Percentiles rank a stretch among this genome's conserved stretches.
Conservation (phyloP, 2,113 vertebrate genomes). For the Myrmophylax atrothorax region DNA sequence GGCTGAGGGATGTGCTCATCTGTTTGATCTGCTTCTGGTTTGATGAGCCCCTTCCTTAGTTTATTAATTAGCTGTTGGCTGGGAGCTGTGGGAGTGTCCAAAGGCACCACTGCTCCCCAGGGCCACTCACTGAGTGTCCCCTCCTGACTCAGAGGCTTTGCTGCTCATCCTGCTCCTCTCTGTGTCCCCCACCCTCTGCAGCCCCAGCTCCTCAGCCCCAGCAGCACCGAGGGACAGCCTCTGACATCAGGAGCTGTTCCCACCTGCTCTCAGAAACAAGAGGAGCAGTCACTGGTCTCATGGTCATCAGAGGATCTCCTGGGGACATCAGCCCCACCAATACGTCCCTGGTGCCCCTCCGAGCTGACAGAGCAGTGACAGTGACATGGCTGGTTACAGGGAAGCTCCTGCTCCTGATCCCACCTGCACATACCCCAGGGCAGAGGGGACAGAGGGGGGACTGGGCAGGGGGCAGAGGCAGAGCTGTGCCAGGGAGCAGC, state of each 20-base stretch:
- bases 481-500: neutral
- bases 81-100: neutral
- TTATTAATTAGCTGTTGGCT: neutral
- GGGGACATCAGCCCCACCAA: fast-evolving
- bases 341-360: neutral
- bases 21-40: neutral
- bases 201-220: neutral
- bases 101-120: neutral
- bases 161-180: neutral
- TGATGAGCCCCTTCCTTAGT: neutral
- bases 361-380: neutral
- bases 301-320: neutral
- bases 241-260: neutral
- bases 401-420: neutral
- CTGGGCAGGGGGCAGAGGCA: neutral
- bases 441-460: neutral
- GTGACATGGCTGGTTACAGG: neutral
- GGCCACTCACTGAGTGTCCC: neutral
- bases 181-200: fast-evolving
- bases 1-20: neutral
- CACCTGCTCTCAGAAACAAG: neutral
- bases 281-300: neutral
- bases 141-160: conserved; percentile 38
- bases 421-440: neutral
- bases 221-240: neutral